Evolutionary conservation across 2,113 vertebrate species (phyloP).

Genomic region (Anhinga anhinga): DNA sequence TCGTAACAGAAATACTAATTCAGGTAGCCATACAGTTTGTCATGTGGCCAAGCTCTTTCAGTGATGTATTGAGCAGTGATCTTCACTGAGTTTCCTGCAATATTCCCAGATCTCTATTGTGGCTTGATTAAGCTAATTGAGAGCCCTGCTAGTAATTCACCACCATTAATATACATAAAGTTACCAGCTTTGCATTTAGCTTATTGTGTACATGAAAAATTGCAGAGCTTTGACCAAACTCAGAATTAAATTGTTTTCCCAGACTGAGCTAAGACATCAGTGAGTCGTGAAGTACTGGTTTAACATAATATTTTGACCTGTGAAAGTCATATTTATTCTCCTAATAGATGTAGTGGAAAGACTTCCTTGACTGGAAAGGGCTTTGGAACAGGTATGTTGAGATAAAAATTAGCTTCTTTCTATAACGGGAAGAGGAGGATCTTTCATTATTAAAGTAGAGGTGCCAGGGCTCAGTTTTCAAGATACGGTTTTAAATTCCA

Average conservation of each 20-base stretch:
- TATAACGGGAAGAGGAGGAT: background rate
- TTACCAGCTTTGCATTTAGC: background rate
- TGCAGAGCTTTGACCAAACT: background rate
- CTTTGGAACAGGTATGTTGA: background rate
- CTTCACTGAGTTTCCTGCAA: background rate
- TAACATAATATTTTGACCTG: background rate
- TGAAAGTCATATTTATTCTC: background rate
- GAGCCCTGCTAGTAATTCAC: background rate
- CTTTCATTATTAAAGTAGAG: background rate
- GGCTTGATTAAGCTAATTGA: background rate
- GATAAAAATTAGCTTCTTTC: background rate
- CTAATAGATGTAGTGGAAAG: background rate
- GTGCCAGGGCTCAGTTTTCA: background rate
- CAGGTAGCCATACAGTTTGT: background rate
- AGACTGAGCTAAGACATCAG: background rate
- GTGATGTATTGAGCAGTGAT: background rate
- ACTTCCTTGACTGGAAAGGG: background rate
- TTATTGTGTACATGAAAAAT: rapidly evolving
- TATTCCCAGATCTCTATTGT: background rate
- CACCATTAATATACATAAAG: background rate
- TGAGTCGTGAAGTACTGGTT: background rate
- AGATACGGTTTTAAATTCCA: background rate
- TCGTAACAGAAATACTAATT: background rate
- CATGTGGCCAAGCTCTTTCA: background rate
- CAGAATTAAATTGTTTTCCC: background rate